phyloP scores from a whole-genome alignment of 2,888 invertebrate genomes.

The Physocephala rufipes region DNA sequence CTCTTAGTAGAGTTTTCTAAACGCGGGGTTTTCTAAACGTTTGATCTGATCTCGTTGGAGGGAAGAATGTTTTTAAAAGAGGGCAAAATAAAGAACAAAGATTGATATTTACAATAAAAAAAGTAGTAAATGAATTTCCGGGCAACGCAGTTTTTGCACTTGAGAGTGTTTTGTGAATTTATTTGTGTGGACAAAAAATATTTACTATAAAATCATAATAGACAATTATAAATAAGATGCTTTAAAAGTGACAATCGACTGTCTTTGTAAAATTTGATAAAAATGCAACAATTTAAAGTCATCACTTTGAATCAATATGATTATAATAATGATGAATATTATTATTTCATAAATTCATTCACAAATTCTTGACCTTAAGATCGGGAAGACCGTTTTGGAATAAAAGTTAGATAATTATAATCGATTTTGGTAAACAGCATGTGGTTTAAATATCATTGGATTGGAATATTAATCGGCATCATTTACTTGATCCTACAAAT shows the following conservation, averaged over 20 bases:
- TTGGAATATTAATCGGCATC: constrained; percentile 45
- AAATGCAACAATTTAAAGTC: background rate
- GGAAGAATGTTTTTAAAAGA: no score
- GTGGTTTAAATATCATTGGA: constrained; percentile 52
- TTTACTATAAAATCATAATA: background rate
- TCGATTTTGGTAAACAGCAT: constrained; percentile 41
- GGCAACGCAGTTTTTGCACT: constrained; percentile 21
- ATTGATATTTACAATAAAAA: constrained; percentile 11
- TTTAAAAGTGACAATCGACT: background rate
- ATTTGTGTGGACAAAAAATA: background rate
- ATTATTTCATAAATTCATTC: constrained; percentile 11
- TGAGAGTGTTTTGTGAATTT: no score
- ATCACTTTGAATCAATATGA: background rate
- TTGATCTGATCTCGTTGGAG: no score
- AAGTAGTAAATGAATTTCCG: constrained; percentile 39
- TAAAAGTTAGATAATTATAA: background rate
- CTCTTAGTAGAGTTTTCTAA: no score
- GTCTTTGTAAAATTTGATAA: background rate
- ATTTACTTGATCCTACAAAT: constrained; percentile 46
- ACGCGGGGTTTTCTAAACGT: no score
- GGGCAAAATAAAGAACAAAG: constrained; percentile 24
- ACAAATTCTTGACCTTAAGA: constrained; percentile 29
- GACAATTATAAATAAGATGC: background rate
- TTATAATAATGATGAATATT: background rate
- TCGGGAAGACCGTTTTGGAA: background rate